A percentile compares a stretch with the other conserved stretches of the same genome.
phyloP scores from a whole-genome alignment of 2,888 invertebrate genomes.

The Seira sanloemensis region DNA sequence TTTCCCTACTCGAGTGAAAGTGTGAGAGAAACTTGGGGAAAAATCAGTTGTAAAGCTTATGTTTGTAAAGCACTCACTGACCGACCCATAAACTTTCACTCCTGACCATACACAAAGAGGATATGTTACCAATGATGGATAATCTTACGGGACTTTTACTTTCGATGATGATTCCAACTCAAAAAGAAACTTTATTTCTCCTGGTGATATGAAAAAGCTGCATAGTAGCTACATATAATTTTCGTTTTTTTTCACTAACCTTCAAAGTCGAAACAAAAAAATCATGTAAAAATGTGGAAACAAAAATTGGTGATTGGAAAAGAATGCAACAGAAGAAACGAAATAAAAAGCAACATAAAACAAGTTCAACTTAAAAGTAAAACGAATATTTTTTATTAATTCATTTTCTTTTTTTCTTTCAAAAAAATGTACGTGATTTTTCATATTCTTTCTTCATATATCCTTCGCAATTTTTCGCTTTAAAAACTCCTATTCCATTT shows the following conservation, averaged over 20 bases:
- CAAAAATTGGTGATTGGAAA: too few relatives aligned
- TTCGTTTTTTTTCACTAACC: neutral
- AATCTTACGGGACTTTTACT: too few relatives aligned
- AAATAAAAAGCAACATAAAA: slow-evolving; percentile 7
- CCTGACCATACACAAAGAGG: neutral
- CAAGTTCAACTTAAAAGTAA: slow-evolving; percentile 23
- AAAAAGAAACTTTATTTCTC: too few relatives aligned
- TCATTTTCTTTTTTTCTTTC: slow-evolving; percentile 15
- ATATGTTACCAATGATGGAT: slow-evolving; percentile 1
- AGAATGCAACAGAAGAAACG: neutral
- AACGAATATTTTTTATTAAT: slow-evolving; percentile 33
- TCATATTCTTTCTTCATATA: slow-evolving; percentile 33
- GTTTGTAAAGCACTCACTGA: slow-evolving; percentile 9
- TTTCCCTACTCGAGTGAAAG: neutral
- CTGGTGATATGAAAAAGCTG: neutral
- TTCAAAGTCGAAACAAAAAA: neutral
- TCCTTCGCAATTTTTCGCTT: slow-evolving; percentile 34
- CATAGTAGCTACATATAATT: neutral
- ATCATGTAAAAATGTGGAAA: too few relatives aligned
- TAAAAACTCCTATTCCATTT: slow-evolving; percentile 55
- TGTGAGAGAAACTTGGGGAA: too few relatives aligned
- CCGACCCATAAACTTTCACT: neutral
- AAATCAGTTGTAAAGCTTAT: too few relatives aligned
- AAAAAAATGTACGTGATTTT: too few relatives aligned
- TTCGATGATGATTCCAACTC: too few relatives aligned